A percentile compares a stretch with the other conserved stretches of the same genome.
These are phyloP conservation scores for Carollia perspicillata DNA, from an alignment of 2,113 vertebrate genomes.

Conservation along the genomic window DNA sequence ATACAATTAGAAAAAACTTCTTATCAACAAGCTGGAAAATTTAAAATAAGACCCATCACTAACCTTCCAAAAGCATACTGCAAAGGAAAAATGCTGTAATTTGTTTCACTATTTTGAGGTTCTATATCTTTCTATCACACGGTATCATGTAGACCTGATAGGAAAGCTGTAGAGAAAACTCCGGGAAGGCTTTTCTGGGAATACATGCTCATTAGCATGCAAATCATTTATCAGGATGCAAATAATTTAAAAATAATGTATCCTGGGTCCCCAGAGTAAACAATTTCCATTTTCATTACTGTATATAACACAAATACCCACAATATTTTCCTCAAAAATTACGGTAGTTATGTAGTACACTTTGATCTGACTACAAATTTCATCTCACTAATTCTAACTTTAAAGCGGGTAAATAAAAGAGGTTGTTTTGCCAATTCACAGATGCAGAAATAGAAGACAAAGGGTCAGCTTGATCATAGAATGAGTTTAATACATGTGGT, in stretches of 20 bases:
- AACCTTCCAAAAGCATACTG: not conserved
- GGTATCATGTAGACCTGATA: not conserved
- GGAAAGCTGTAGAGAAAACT: constrained; percentile 15
- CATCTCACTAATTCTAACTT: constrained; percentile 14
- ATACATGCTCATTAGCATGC: constrained; percentile 45
- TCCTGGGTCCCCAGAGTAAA: constrained; percentile 60
- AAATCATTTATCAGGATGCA: constrained; percentile 65
- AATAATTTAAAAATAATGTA: constrained; percentile 61
- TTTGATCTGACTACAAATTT: constrained; percentile 53
- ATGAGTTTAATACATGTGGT: not conserved
- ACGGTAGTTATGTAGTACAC: constrained; percentile 38
- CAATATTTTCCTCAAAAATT: constrained; percentile 65
- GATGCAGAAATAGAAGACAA: not conserved
- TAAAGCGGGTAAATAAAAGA: constrained; percentile 5
- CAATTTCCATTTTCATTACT: constrained; percentile 68
- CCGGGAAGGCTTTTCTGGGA: constrained; percentile 42
- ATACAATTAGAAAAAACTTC: not conserved
- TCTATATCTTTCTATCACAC: constrained; percentile 3
- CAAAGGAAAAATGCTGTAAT: not conserved
- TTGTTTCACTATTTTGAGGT: constrained; percentile 26
- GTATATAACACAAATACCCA: constrained; percentile 53
- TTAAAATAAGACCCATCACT: constrained; percentile 14
- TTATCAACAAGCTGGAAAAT: constrained; percentile 9
- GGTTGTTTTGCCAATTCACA: constrained; percentile 1
- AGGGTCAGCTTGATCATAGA: not conserved